Base-by-base conservation (phyloP, 2,888 invertebrate genomes). In the Gymnocheta viridis region DNA sequence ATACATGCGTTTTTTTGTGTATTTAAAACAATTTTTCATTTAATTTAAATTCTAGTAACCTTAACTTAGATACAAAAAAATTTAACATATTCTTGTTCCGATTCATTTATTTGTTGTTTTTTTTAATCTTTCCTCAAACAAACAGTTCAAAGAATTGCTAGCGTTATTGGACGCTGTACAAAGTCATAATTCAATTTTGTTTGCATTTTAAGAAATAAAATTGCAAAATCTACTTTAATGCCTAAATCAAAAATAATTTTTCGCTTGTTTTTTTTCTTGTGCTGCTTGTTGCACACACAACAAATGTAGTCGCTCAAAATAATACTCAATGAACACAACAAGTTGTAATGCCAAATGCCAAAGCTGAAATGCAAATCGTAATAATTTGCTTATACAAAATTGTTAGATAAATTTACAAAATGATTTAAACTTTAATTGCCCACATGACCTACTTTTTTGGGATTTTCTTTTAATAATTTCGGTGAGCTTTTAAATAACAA, bases 381-480 rank as follows among this genome's bases (percentile, higher is more conserved):
- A 22, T 56, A 38, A 67, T 66, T 54, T 76, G 44, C 38, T 66
- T 35, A 66, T 7, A 67, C 54, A 66, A 66, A 38, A n/a, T n/a
- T n/a, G n/a, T 41, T 47, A 44, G 24, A 76, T 27, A 56, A 66
- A 35, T 66, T 66, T 47, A 19, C 49, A 49, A 62, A 73, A 51
- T 73, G 49, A n/a, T n/a, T 56, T 56, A 19, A 47, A 54, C 44
- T 54, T 76, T 67, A 66, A 67, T 66, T 56, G 44, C 66, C 56
- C 44, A 56, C 35, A 67, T 76, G 66, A 66, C 66, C 76, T 66
- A n/a, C 74, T 76, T 73, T 69, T 73, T 19, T 51, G 27, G 17
- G 32, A 4, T 32, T 32, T 32, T 32, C 5, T 32, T 32, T 5
- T 5, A 32, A 7, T 12, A 38, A 12, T 38, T 2, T 38, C 7